A percentile compares a stretch with the other conserved stretches of the same genome.
Conservation (phyloP, 2,888 invertebrate species). For the Antheraea yamamai region DNA sequence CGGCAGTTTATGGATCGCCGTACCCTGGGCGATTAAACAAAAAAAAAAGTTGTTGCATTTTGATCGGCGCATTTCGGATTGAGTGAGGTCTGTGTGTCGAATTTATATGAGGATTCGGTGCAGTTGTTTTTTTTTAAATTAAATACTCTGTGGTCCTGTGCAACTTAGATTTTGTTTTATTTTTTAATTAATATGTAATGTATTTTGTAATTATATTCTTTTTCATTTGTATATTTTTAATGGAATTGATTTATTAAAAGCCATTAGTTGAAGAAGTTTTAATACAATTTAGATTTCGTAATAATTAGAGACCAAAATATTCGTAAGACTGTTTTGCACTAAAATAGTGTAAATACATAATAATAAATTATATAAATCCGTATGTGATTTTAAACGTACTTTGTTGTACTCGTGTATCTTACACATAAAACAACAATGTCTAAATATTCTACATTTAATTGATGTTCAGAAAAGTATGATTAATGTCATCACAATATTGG, state of each 20-base stretch:
- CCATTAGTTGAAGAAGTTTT: conserved; percentile 15
- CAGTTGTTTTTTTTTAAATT: conserved; percentile 5
- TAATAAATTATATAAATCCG: too few relatives aligned
- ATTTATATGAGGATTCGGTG: conserved; percentile 20
- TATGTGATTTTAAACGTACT: too few relatives aligned
- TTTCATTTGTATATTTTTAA: not conserved
- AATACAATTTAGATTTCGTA: not conserved
- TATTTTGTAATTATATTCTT: not conserved
- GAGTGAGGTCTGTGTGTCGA: conserved; percentile 55
- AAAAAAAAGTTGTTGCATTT: conserved; percentile 50
- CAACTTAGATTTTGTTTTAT: not conserved
- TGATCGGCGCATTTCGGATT: conserved; percentile 74
- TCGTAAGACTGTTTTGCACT: too few relatives aligned
- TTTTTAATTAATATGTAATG: not conserved
- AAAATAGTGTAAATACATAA: too few relatives aligned
- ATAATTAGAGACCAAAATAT: too few relatives aligned
- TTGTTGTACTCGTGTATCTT: too few relatives aligned
- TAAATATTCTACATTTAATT: too few relatives aligned
- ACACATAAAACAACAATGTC: too few relatives aligned
- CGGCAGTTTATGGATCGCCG: conserved; percentile 65
- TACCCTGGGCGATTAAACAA: conserved; percentile 61
- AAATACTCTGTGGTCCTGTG: not conserved
- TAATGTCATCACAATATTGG: too few relatives aligned
- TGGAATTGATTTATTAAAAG: not conserved
- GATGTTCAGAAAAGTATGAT: too few relatives aligned